Base-by-base conservation (phyloP, 2,113 vertebrate species). In the Mola mola region DNA sequence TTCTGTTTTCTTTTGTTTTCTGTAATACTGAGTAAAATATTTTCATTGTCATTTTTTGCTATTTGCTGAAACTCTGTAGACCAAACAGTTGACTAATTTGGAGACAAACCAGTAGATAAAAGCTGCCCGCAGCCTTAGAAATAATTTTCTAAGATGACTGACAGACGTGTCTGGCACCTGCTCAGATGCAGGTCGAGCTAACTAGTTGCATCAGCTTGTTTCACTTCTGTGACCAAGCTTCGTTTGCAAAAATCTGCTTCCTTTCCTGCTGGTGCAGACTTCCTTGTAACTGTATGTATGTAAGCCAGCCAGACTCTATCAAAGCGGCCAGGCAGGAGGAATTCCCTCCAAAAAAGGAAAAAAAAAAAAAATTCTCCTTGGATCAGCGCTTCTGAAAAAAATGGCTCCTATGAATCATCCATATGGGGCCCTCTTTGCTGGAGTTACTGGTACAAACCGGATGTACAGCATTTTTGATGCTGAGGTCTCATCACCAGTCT, bases 311-410 rank as follows among this genome's bases (percentile, higher is more conserved):
- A 12, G 53, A 33, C 41, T 46, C 49, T 49, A 81, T 65, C 22
- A 59, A 75, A 78, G 58, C 71, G 66, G 60, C 50, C 50, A 50
- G 47, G 22, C 61, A 70, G 33, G 46, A 82, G 71, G 76, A 80
- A 72, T 73, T 77, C 61, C 65, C 49, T 66, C 22, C 3, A 20
- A 47, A 58, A n/a, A n/a, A n/a, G n/a, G n/a, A 49, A 31, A 60
- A 50, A 56, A 50, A 46, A 52, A 44, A 68, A 33, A 58, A 56
- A 36, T 47, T 73, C 16, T 49, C 58, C 57, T 72, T 82, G 87
- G 82, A 75, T 88, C 82, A 85, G 63, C 31, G 80, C 73, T 64
- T 78, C 68, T 69, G 75, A 85, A 87, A 84, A 82, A 84, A 82
- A 88, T 82, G 75, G 75, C 82, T 72, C 40, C 73, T 46, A 36